Base-by-base conservation (phyloP, 2,113 vertebrate genomes). In the Halichoerus grypus region DNA sequence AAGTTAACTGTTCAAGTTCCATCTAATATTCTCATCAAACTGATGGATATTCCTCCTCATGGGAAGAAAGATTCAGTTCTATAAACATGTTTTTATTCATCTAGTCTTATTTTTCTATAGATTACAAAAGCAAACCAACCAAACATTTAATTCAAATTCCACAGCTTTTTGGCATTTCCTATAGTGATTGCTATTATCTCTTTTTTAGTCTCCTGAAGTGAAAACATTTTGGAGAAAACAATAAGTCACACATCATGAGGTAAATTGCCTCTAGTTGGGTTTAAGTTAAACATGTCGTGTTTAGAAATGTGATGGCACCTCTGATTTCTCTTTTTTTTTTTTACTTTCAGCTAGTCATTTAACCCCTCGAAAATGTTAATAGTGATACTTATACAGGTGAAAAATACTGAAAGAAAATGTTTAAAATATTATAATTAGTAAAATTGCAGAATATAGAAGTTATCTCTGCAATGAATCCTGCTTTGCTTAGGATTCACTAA, bases 171-270 rank as follows among this genome's bases (percentile, higher is more conserved):
- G 15, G 11, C 28, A 94, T 87, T 94, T 96, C 8, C 24, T 55
- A 36, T 81, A 86, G 13, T 7, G 21, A 94, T 26, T 36, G n/a
- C 18, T 57, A 19, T 53, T 33, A 33, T 19, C 53, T 53, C 49
- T 61, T 92, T 82, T 55, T 83, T 22, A 39, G 9, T 88, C 28
- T 87, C 46, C 80, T 61, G 26, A 96, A 31, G 55, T 42, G n/a
- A 87, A 94, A 97, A 94, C 7, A 65, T 95, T 67, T 82, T 36
- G n/a, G 61, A 94, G 46, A 33, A 90, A 95, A 93, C 24, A 93
- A 4, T 61, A 97, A 77, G 24, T 89, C 53, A 87, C 22, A 92
- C 7, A n/a, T 83, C 53, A 93, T 36, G 67, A 96, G 10, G n/a
- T 46, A 88, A 93, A 90, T 10, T 63, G 53, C 46, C 92, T 42